Base-by-base conservation (phyloP, 1,140 invertebrate genomes). In the Neodiprion lecontei region DNA sequence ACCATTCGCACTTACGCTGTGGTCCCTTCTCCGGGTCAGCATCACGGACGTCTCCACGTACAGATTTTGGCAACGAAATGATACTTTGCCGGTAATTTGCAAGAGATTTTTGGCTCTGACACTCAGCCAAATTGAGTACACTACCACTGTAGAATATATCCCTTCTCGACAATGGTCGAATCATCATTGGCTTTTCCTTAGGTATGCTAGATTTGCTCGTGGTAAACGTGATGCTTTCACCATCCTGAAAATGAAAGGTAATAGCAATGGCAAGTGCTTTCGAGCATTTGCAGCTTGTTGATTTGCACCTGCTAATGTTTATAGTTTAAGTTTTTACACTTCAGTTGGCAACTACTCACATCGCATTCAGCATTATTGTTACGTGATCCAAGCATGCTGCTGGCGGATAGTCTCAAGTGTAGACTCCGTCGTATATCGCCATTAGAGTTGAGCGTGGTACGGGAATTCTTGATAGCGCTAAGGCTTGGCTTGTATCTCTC, bases 71-170 rank as follows among this genome's bases (percentile, higher is more conserved):
- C 17, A 96, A 83, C 28, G 95, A 95, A 12, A 95, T 89, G n/a
- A 96, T 93, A 67, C 94, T 95, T 80, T 95, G 93, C 53, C 96
- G 90, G 83, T 96, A 97, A 76, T 94, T 94, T 49, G 94, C 92
- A n/a, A 99, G 89, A 9, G 96, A 96, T 79, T 96, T 96, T 85
- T 98, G 96, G 73, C 95, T 96, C 83, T 97, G 95, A 87, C 94
- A 98, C 87, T 98, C 95, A 0, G 95, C 96, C 70, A 99, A 90
- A 88, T 98, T 95, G 48, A 95, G 90, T 9, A 99, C 94, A 47
- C 96, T 97, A 40, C 98, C 98, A 12, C 97, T 97, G 89, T 99
- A 99, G 89, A 99, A 99, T 78, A 99, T 98, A 87, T 99, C 98
- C 88, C 98, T 98, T 67, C 97, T 91, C 8, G 97, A 98, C 85